phyloP scores from a whole-genome alignment of 1,140 invertebrate species.

The Octopus bimaculoides region DNA sequence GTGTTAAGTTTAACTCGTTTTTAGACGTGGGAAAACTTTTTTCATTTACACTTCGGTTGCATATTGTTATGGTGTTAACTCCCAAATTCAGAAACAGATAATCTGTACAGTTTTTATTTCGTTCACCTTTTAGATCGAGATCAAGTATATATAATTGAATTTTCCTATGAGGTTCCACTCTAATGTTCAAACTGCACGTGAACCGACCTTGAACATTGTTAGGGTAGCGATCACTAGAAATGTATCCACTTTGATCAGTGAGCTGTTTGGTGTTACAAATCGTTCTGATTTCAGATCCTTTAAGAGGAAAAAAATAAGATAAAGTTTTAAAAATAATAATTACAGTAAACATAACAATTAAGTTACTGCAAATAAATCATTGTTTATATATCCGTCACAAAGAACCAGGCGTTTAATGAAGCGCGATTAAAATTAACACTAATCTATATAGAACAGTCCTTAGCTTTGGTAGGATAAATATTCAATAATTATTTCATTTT shows the following conservation, averaged over 20 bases:
- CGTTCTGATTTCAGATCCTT: conserved; percentile 35
- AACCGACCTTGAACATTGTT: conserved; percentile 32
- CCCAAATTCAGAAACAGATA: conserved; percentile 44
- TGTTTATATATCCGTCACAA: too few species aligned
- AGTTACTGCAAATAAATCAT: too few species aligned
- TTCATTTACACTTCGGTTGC: conserved; percentile 42
- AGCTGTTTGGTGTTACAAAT: conserved; percentile 38
- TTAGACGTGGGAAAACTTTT: conserved; percentile 30
- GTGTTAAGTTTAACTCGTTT: conserved; percentile 37
- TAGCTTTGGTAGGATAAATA: too few species aligned
- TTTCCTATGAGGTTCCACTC: conserved; percentile 35
- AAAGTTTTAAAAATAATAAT: neutral
- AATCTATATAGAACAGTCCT: too few species aligned
- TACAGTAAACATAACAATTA: neutral
- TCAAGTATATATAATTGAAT: conserved; percentile 45
- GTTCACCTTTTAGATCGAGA: conserved; percentile 41
- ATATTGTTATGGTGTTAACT: conserved; percentile 43
- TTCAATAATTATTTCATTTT: too few species aligned
- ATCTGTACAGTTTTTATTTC: conserved; percentile 42
- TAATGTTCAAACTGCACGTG: conserved; percentile 28
- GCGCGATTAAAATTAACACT: too few species aligned
- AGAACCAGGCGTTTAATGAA: too few species aligned
- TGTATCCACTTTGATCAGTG: conserved; percentile 43
- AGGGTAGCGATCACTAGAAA: conserved; percentile 48
- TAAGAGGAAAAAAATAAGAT: conserved; percentile 22